phyloP scores from a whole-genome alignment of 2,888 invertebrate genomes.

The Luperina nickerlii region DNA sequence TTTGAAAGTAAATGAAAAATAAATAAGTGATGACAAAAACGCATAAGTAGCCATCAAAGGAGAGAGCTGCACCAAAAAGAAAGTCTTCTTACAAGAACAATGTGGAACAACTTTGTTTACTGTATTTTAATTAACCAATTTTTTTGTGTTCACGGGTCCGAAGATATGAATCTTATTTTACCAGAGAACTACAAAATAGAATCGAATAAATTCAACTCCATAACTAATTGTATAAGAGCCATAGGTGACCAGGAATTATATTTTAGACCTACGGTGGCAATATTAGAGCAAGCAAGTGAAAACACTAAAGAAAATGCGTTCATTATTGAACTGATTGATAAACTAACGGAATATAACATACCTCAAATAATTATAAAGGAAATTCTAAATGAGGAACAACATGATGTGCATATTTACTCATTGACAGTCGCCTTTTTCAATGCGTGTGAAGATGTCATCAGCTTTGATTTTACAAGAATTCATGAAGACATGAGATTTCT shows the following conservation, averaged over 20 bases:
- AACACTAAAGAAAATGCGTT: constrained; percentile 49
- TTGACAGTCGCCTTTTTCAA: constrained; percentile 66
- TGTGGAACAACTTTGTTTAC: constrained; percentile 30
- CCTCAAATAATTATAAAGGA: constrained; percentile 55
- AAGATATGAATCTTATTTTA: background rate
- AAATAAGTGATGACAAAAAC: background rate
- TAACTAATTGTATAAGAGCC: constrained; percentile 63
- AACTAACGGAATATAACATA: constrained; percentile 52
- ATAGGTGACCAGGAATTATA: constrained; percentile 56
- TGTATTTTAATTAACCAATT: constrained; percentile 9
- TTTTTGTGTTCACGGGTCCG: background rate
- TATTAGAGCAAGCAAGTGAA: constrained; percentile 50
- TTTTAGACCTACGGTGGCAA: constrained; percentile 63
- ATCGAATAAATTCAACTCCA: constrained; percentile 37
- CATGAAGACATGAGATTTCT: constrained; percentile 69
- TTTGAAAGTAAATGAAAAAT: background rate
- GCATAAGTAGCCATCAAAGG: background rate
- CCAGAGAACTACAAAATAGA: constrained; percentile 3
- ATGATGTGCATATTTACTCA: constrained; percentile 37
- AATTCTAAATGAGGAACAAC: constrained; percentile 33
- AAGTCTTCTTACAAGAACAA: constrained; percentile 8
- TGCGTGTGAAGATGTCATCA: constrained; percentile 57
- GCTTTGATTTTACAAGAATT: constrained; percentile 58
- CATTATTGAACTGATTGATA: constrained; percentile 54
- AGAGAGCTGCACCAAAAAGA: background rate